Evolutionary conservation across 2,113 vertebrate genomes (phyloP), one percentile per base, ranked within the genome.

Genomic region (Promerops cafer): DNA sequence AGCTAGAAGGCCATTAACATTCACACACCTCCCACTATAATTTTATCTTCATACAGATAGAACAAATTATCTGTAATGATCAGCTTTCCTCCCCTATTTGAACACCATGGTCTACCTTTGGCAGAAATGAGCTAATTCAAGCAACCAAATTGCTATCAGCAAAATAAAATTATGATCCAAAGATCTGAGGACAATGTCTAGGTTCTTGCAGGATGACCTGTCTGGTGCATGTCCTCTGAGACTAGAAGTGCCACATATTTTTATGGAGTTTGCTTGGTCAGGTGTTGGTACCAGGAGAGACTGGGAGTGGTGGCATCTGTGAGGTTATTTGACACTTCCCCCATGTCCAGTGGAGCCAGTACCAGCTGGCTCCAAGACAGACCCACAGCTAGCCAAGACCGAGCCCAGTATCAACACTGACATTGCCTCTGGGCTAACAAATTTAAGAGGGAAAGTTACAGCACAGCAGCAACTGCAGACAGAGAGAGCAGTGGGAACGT

Each of bases 111-210:
- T 63, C 44, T 61, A 63, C 30, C 42, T 70, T 86, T 72, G 66
- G 47, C 49, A 97, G 83, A 74, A 60, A 92, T 90, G 9, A 92
- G 35, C 66, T 63, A 44, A 60, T 78, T 74, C 66, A 69, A 39
- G 47, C 57, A 92, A 75, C 7, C 17, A 53, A 82, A 89, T 24
- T 83, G 30, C 74, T 91, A 47, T 49, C 6, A 49, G 60, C 20
- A 49, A 94, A 91, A 78, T 82, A 87, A 92, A 95, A 87, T 65
- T 44, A 85, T 92, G 50, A 77, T 71, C 68, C 59, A 64, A 60
- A 50, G 10, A 77, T 31, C 42, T 18, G 70, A 45, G 90, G 72
- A 78, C 15, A 50, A 66, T 26, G 30, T 77, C 24, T 77, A 23
- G 24, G 12, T 87, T 49, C 59, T 90, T 49, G 35, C 60, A 87